A percentile compares a stretch with the other conserved stretches of the same genome.
These are phyloP conservation scores for Gymnosoma rotundatum DNA, from an alignment of 2,888 invertebrate genomes.

Conservation along the genomic window DNA sequence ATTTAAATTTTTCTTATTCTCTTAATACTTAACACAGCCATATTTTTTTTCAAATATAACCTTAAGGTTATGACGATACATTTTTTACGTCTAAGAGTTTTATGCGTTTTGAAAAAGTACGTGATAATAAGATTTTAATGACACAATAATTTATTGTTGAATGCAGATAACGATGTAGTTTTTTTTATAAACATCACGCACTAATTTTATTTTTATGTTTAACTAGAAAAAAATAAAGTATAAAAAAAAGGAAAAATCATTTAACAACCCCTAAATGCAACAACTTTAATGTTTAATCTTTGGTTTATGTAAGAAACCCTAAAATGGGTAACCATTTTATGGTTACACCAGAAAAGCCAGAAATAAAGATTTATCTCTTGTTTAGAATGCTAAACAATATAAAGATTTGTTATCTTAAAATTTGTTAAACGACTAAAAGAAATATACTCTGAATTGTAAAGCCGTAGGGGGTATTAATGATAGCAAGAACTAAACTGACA, in stretches of 20 bases:
- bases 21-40: too few species aligned
- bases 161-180: background rate
- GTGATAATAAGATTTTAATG: background rate
- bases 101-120: background rate
- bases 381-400: constrained; percentile 14
- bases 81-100: background rate
- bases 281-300: constrained; percentile 23
- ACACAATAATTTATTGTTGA: constrained; percentile 12
- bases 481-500: background rate
- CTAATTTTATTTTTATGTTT: background rate
- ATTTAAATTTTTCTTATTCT: too few species aligned
- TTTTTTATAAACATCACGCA: background rate
- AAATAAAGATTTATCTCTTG: constrained; percentile 26
- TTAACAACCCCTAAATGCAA: constrained; percentile 53
- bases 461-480: constrained; percentile 45
- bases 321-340: constrained; percentile 63
- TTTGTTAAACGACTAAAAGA: background rate
- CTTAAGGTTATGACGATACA: background rate
- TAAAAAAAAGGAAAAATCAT: background rate
- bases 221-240: background rate
- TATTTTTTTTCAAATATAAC: too few species aligned
- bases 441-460: background rate
- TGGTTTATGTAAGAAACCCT: constrained; percentile 35
- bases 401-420: constrained; percentile 53
- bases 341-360: constrained; percentile 61